Evolutionary conservation across 2,888 invertebrate genomes (phyloP), one percentile per base, ranked within the genome.

Genomic region (Oithona nana): DNA sequence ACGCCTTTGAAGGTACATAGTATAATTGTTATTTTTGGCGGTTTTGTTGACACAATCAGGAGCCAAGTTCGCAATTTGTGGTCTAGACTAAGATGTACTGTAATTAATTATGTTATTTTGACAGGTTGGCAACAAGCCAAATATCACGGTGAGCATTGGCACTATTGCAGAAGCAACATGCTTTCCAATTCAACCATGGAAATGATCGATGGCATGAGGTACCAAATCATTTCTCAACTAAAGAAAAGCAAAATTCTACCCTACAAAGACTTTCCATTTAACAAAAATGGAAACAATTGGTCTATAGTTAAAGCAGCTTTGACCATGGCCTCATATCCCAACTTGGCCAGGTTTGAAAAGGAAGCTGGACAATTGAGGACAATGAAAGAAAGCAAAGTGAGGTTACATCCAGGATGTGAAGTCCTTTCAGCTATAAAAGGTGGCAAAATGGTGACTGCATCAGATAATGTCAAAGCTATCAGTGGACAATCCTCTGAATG

Each of bases 241-340:
- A 75, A 85, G 57, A 75, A 75, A 2, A 76, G 84, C 1, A 83
- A 85, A 2, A 83, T 88, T 68, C 83, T 89, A 0, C 78, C 80
- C 63, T 69, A 70, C 1, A 74, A 75, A 3, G 84, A 84, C 68
- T 83, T 88, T 65, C 86, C 87, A 69, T 78, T 89, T 48, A 94
- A 94, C 74, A 73, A 78, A 1, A 84, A 90, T 74, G 83, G 87
- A 0, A 83, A 86, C 68, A 84, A 84, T 70, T 90, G 89, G 89
- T 83, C 88, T 13, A 81, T 94, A 61, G 84, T 97, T 0, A 94
- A 94, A 71, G 86, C 88, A 0, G 88, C 88, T 1, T 75, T 95
- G 39, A 82, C 83, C 28, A 86, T 87, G 2, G 94, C 94, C 0
- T 77, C 88, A 64, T 95, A 94, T 74, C 95, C 97, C 0, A 87